Conservation (phyloP, 2,888 invertebrate genomes). For the Leptothorax acervorum region DNA sequence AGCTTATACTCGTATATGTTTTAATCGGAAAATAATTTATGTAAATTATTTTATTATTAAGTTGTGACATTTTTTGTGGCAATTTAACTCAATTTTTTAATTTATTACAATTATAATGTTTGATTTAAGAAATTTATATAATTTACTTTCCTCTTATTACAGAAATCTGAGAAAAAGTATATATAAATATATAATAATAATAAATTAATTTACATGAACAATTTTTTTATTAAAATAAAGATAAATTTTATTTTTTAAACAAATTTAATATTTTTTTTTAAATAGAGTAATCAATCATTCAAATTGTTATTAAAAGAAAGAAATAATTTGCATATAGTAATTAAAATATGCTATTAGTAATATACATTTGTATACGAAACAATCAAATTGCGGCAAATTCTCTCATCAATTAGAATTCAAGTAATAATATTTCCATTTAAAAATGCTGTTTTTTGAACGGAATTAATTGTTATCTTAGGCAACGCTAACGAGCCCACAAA, state of each 20-base stretch:
- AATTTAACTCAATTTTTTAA: background rate
- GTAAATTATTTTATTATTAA: too few species aligned
- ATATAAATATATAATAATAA: background rate
- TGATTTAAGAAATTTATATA: background rate
- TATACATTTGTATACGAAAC: background rate
- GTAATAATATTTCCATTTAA: constrained; percentile 2
- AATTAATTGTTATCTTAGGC: background rate
- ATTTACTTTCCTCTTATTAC: background rate
- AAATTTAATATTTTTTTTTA: background rate
- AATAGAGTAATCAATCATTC: background rate
- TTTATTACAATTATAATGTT: background rate
- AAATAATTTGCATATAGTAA: background rate
- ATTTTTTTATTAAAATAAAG: background rate
- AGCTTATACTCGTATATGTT: too few species aligned
- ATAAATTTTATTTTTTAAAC: background rate
- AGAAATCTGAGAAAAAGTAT: background rate
- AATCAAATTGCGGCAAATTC: background rate
- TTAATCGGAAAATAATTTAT: too few species aligned
- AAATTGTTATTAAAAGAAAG: background rate
- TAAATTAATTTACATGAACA: background rate
- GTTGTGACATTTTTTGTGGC: too few species aligned
- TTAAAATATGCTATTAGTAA: background rate
- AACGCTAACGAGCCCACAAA: background rate
- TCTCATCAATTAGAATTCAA: constrained; percentile 1
- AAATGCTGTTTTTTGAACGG: background rate